Conservation (phyloP, 2,113 vertebrate species). For the Geococcyx californianus region DNA sequence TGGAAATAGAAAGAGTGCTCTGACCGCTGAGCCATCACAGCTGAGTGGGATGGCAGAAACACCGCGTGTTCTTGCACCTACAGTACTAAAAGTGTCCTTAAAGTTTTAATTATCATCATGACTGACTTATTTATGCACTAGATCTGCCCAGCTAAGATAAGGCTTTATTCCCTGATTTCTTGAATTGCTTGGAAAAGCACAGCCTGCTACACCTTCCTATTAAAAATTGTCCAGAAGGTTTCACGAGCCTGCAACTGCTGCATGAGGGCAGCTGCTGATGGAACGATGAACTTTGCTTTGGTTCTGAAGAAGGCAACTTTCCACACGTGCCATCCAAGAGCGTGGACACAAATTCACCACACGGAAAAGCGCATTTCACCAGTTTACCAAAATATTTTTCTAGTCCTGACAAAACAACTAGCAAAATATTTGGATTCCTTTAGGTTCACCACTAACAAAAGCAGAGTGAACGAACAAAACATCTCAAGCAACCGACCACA, state of each 20-base stretch:
- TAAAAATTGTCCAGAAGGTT: not conserved
- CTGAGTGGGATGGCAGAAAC: not conserved
- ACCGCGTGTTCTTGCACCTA: not conserved
- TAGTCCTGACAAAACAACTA: not conserved
- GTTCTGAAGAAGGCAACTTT: not conserved
- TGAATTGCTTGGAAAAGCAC: too few relatives aligned
- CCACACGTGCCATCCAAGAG: too few relatives aligned
- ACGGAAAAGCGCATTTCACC: not conserved
- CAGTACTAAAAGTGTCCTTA: not conserved
- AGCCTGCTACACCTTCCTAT: not conserved
- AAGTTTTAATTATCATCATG: not conserved
- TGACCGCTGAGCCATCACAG: not conserved
- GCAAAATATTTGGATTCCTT: not conserved
- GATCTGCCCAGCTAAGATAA: not conserved
- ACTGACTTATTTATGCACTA: not conserved
- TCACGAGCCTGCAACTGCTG: not conserved
- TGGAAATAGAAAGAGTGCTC: not conserved
- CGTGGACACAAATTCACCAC: too few relatives aligned
- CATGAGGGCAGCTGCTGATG: fast-evolving
- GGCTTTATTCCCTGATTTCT: not conserved
- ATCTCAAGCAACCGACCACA: not conserved
- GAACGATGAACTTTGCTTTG: not conserved
- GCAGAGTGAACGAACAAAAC: not conserved
- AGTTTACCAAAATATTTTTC: not conserved
- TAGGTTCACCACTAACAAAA: not conserved